Conservation (phyloP, 64 coral and sea anemone species). For the Catalaphyllia jardinei region DNA sequence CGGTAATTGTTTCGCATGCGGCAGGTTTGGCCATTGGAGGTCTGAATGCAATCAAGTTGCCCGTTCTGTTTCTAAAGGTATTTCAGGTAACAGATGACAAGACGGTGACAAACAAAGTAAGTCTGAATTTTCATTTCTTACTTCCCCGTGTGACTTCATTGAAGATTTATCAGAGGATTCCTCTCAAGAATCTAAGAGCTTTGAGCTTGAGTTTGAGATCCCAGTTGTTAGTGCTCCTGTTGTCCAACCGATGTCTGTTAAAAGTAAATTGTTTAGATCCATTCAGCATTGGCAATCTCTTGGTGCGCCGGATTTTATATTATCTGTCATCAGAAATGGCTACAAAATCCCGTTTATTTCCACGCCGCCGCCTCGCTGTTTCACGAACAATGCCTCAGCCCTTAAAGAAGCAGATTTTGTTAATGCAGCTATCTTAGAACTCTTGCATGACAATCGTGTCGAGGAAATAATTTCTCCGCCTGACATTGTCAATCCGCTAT, state of each 20-base stretch:
- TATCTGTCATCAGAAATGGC: neutral
- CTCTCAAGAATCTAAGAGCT: neutral
- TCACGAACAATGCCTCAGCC: constrained; percentile 1
- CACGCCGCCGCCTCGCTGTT: neutral
- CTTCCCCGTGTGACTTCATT: neutral
- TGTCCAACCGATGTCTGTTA: neutral
- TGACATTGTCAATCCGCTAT: constrained; percentile 14
- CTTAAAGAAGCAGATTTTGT: neutral
- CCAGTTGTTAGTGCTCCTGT: neutral
- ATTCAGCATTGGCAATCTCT: neutral
- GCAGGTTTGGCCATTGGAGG: constrained; percentile 60
- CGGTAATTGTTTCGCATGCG: constrained; percentile 56
- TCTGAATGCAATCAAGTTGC: constrained; percentile 15
- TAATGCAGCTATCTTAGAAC: neutral
- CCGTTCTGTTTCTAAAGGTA: neutral
- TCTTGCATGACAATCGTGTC: neutral
- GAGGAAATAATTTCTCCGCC: neutral
- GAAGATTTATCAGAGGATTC: neutral
- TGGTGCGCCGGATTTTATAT: neutral
- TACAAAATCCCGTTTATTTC: constrained; percentile 2
- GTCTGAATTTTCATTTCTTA: neutral
- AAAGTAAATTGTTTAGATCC: neutral
- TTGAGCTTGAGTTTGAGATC: neutral
- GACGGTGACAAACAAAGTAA: neutral
- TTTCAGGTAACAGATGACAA: constrained; percentile 20